Evolutionary conservation across 2,888 invertebrate genomes (phyloP).

Genomic region (Crepidodera aurea): DNA sequence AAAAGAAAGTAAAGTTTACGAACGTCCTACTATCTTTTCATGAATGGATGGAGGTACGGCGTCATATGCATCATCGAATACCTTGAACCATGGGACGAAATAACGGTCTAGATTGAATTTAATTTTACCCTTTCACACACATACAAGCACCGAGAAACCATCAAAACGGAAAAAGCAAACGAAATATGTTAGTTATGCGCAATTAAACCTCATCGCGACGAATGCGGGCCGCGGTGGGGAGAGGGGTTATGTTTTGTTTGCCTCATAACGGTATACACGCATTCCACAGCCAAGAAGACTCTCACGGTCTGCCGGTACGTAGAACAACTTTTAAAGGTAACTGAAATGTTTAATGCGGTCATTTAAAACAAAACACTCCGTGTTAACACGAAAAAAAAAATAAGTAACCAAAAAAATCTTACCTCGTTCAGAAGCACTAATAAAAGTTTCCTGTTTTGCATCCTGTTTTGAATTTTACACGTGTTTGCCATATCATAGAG

Average conservation of each 20-base stretch:
- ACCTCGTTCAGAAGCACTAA: slow-evolving; percentile 47
- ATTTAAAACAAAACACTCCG: slow-evolving; percentile 14
- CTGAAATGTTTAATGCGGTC: slow-evolving; percentile 27
- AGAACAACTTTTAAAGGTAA: slow-evolving; percentile 36
- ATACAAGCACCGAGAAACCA: not conserved
- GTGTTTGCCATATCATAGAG: slow-evolving; percentile 50
- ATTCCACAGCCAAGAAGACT: slow-evolving; percentile 52
- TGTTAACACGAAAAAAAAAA: not conserved
- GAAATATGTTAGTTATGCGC: slow-evolving; percentile 52
- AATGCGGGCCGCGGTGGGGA: slow-evolving; percentile 31
- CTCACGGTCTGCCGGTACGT: slow-evolving; percentile 39
- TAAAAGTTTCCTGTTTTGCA: slow-evolving; percentile 54
- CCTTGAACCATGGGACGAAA: not conserved
- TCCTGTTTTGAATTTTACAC: slow-evolving; percentile 54
- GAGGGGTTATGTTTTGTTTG: slow-evolving; percentile 51
- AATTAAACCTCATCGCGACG: slow-evolving; percentile 43
- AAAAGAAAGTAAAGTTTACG: slow-evolving; percentile 1
- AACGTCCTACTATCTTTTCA: slow-evolving; percentile 1
- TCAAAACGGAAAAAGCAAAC: slow-evolving; percentile 22
- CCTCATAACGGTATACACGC: slow-evolving; percentile 55
- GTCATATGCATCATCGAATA: too few relatives aligned
- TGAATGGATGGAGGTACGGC: slow-evolving; percentile 3
- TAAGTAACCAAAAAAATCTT: slow-evolving; percentile 33
- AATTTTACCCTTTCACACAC: not conserved
- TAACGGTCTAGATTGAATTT: not conserved